phyloP scores from a whole-genome alignment of 2,888 invertebrate genomes.

The Sarcophaga variegata region DNA sequence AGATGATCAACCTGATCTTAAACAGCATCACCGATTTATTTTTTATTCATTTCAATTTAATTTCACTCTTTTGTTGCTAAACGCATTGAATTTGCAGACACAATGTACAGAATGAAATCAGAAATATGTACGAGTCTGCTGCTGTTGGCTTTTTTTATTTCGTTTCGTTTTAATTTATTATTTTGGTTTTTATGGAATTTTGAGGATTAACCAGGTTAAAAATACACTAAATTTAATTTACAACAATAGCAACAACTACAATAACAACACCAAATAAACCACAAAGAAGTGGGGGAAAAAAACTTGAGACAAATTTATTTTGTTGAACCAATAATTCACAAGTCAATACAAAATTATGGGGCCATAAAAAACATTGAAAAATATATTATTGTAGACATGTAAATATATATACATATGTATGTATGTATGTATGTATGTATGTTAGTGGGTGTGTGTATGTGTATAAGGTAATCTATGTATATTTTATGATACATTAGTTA shows the following conservation, averaged over 20 bases:
- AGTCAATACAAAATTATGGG: conserved; percentile 62
- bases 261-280: conserved; percentile 27
- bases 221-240: conserved; percentile 53
- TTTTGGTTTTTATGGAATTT: conserved; percentile 41
- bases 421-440: background rate
- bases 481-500: conserved; percentile 53
- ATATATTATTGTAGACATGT: background rate
- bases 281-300: conserved; percentile 30
- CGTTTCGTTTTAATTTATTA: conserved; percentile 17
- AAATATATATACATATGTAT: background rate
- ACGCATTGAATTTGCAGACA: background rate
- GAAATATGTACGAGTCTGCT: conserved; percentile 1
- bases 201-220: conserved; percentile 61
- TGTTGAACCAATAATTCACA: conserved; percentile 59
- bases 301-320: conserved; percentile 64
- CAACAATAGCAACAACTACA: background rate
- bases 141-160: background rate
- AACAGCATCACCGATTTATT: conserved; percentile 2
- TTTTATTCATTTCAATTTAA: conserved; percentile 9
- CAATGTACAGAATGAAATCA: background rate
- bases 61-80: background rate
- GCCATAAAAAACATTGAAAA: conserved; percentile 15
- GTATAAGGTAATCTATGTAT: background rate
- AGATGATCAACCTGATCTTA: conserved; percentile 30
- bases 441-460: conserved; percentile 1